These are phyloP conservation scores for Orthosia incerta DNA, from an alignment of 2,888 invertebrate genomes.

Conservation along the genomic window DNA sequence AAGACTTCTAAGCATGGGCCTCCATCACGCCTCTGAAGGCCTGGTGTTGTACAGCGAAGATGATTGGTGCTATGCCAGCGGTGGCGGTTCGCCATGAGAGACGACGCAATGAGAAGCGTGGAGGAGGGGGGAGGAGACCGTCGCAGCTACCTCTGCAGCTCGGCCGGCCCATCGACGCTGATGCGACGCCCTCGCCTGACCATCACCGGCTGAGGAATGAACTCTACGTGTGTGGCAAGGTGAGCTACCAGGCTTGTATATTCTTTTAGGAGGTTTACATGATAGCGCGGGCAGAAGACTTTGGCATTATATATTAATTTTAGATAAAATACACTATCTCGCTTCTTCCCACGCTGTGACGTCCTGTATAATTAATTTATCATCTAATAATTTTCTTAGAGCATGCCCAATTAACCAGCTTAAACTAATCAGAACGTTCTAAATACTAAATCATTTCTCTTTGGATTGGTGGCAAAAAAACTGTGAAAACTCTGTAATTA, in stretches of 20 bases:
- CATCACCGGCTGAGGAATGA: slow-evolving; percentile 91
- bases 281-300: slow-evolving; percentile 9
- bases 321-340: not conserved
- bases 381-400: not conserved
- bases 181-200: slow-evolving; percentile 93
- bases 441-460: not conserved
- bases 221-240: slow-evolving; percentile 94
- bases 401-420: slow-evolving; percentile 26
- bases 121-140: slow-evolving; percentile 91
- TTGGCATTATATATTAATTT: not conserved
- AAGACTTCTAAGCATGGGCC: slow-evolving; percentile 59
- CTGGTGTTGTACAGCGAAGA: slow-evolving; percentile 87
- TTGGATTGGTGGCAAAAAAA: not conserved
- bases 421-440: slow-evolving; percentile 1
- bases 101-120: slow-evolving; percentile 93
- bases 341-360: slow-evolving; percentile 7
- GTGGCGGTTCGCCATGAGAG: slow-evolving; percentile 96
- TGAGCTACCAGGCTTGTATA: slow-evolving; percentile 74
- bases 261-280: slow-evolving; percentile 1
- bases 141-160: slow-evolving; percentile 93
- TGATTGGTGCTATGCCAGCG: slow-evolving; percentile 97
- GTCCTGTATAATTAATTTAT: not conserved
- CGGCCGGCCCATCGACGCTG: slow-evolving; percentile 91
- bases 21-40: slow-evolving; percentile 59
- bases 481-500: not conserved